Base-by-base conservation (phyloP, 2,113 vertebrate species). In the Limnothrissa miodon region DNA sequence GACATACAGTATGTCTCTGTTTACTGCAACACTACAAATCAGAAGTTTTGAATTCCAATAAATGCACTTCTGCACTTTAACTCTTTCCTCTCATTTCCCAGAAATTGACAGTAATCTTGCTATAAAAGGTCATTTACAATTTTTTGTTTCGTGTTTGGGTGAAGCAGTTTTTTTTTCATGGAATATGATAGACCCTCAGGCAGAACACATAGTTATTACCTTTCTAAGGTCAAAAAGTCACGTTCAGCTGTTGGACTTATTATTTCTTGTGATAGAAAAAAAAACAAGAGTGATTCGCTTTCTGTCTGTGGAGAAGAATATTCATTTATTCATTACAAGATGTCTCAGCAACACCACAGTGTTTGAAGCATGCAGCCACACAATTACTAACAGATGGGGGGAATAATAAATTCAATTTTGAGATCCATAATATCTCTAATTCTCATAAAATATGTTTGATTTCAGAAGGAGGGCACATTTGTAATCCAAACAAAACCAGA, bases 381-480 rank as follows among this genome's bases (percentile, higher is more conserved):
- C 78, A 81, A 44, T 85, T 83, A 79, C 46, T 45, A 81, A 62
- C 83, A 86, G 83, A 85, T 83, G 81, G 85, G 74, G 19, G 17
- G 56, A 39, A 82, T 80, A 86, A 86, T 86, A 46, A 85, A 39
- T 79, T 74, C 83, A 85, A 82, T 80, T 81, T 59, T 66, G 51
- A 74, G 46, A 80, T 78, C 36, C 53, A 45, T 78, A 81, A 78
- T 56, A 70, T 78, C 21, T 59, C 33, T 56, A 85, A 33, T 25
- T n/a, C 66, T 83, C 53, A 70, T 74, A 44, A 79, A 83, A 78
- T 66, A 53, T 36, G 53, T 81, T 70, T 81, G 45, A 45, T 74
- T 82, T 19, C 44, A 33, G 33, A 74, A 74, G 29, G 25, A 74
- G 66, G 66, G 15, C 66, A 11, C 66, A 36, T 74, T 74, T 74